Evolutionary conservation across 2,888 invertebrate genomes (phyloP).

Genomic region (Horisme vitalbata): DNA sequence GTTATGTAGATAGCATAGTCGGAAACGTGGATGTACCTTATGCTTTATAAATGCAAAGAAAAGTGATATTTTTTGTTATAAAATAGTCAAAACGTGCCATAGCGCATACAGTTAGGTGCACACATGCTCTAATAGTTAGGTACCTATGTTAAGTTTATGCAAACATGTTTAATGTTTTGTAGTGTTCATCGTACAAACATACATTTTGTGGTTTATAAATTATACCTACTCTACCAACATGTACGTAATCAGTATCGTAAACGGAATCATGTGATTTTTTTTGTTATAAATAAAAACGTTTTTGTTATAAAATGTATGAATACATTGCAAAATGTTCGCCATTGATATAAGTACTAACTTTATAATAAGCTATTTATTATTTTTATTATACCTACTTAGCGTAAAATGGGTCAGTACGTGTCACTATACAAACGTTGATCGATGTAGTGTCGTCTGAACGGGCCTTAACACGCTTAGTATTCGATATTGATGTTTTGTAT

Average conservation of each 20-base stretch:
- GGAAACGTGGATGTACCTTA: no score
- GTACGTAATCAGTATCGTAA: no score
- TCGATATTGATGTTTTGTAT: constrained; percentile 53
- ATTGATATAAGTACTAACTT: constrained; percentile 66
- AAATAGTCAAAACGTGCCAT: constrained; percentile 62
- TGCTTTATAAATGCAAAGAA: constrained; percentile 39
- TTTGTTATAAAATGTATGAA: constrained; percentile 1
- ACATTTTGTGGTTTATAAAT: no score
- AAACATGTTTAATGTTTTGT: neutral
- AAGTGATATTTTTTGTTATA: constrained; percentile 52
- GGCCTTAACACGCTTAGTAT: constrained; percentile 29
- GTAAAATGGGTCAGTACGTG: neutral
- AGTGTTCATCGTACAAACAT: neutral
- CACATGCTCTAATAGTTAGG: neutral
- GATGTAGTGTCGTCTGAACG: constrained; percentile 18
- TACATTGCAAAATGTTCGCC: constrained; percentile 60
- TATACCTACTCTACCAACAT: no score
- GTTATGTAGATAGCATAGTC: no score
- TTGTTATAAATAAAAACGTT: neutral
- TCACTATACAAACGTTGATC: constrained; percentile 14
- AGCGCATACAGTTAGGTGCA: constrained; percentile 19
- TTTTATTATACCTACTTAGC: constrained; percentile 39
- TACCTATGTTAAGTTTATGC: constrained; percentile 2
- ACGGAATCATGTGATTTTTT: no score
- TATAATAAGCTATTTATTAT: constrained; percentile 53